Conservation (phyloP, 2,113 vertebrate species). For the Todiramphus chloris region DNA sequence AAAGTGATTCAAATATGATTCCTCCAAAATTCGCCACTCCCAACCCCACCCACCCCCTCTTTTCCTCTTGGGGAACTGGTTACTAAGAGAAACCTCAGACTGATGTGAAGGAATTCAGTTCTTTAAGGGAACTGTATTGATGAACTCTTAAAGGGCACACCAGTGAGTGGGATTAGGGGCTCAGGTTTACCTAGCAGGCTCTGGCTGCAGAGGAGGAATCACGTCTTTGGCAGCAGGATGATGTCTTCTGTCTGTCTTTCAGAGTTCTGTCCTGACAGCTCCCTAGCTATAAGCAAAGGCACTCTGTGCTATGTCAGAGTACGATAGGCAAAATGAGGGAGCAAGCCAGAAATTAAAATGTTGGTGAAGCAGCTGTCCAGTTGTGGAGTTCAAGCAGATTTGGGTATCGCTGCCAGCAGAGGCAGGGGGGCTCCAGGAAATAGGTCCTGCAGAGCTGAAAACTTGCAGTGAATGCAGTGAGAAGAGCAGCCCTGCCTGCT, state of each 20-base stretch:
- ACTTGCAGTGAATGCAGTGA: background rate
- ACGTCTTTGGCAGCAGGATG: fast-evolving
- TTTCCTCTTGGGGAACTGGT: fast-evolving
- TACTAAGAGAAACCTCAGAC: background rate
- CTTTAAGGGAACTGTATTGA: background rate
- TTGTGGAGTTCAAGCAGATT: background rate
- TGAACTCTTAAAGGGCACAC: background rate
- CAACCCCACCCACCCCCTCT: fast-evolving
- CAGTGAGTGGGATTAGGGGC: background rate
- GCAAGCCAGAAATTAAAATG: background rate
- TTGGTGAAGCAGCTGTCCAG: background rate
- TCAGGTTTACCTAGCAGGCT: background rate
- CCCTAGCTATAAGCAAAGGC: background rate
- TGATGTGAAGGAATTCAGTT: background rate
- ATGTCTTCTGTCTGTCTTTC: background rate
- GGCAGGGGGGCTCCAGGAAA: background rate
- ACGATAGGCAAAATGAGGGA: background rate
- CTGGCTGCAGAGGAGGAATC: background rate
- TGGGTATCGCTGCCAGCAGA: background rate
- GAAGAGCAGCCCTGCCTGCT: background rate
- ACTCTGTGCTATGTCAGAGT: background rate
- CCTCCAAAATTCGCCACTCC: background rate
- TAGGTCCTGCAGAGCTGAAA: background rate
- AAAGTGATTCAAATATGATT: background rate
- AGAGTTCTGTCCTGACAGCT: background rate